Conservation (phyloP, 2,113 vertebrate species). For the Vulpes vulpes region DNA sequence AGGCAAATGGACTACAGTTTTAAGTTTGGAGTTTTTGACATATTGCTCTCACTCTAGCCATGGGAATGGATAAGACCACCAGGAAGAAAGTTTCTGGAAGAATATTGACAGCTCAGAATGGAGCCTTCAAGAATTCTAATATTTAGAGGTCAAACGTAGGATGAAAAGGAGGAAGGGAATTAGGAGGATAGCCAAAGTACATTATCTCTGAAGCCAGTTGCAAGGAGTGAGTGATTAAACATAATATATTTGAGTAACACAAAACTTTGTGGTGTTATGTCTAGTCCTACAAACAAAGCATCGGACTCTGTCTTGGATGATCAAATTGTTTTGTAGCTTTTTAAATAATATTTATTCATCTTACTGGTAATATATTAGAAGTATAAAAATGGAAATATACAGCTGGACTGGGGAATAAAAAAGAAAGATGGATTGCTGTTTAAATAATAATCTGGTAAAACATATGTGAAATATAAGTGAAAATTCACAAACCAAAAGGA, state of each 20-base stretch:
- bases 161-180: background rate
- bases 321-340: background rate
- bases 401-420: background rate
- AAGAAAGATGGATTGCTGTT: background rate
- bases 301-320: background rate
- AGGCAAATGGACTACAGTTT: background rate
- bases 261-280: background rate
- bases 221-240: background rate
- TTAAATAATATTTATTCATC: background rate
- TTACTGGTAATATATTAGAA: background rate
- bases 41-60: background rate
- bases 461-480: background rate
- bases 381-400: background rate
- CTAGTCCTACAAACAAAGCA: background rate
- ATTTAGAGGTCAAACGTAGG: background rate
- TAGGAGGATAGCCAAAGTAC: background rate
- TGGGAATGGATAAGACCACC: background rate
- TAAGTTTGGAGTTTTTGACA: background rate
- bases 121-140: background rate
- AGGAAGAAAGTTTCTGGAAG: background rate
- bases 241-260: background rate
- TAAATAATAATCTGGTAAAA: background rate
- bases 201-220: background rate
- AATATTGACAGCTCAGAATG: background rate
- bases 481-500: background rate